phyloP scores from a whole-genome alignment of 1,140 invertebrate species.

The Rhysida immarginata region DNA sequence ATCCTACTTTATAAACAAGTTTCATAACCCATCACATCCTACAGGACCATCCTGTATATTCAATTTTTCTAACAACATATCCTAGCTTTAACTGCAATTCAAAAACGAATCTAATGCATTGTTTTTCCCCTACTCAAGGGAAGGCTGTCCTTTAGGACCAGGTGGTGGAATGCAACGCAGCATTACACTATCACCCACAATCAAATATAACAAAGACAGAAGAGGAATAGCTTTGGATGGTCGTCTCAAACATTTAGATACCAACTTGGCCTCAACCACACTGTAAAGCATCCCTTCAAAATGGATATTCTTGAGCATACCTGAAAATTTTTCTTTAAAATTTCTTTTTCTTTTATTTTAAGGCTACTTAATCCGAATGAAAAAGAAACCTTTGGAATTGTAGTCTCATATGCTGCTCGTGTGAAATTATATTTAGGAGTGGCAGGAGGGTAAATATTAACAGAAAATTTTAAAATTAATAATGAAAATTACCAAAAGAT shows the following conservation, averaged over 20 bases:
- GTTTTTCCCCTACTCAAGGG: conserved; percentile 35
- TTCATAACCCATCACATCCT: no score
- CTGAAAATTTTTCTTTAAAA: background rate
- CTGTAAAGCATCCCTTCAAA: conserved; percentile 56
- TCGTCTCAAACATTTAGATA: conserved; percentile 71
- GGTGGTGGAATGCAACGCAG: conserved; percentile 86
- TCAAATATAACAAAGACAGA: conserved; percentile 70
- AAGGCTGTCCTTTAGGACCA: conserved; percentile 87
- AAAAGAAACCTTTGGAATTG: conserved; percentile 71
- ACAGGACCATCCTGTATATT: no score
- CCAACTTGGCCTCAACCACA: conserved; percentile 90
- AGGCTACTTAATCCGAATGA: conserved; percentile 62
- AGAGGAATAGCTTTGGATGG: conserved; percentile 90
- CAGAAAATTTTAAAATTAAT: no score
- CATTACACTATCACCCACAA: conserved; percentile 62
- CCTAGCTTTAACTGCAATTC: no score
- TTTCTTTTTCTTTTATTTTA: conserved; percentile 7
- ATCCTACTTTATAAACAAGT: no score
- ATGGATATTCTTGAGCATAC: no score
- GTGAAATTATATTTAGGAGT: conserved; percentile 90
- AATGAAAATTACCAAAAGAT: no score
- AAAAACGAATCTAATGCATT: no score
- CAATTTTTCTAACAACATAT: no score
- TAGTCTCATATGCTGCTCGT: conserved; percentile 80
- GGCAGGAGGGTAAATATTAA: conserved; percentile 50